These are phyloP conservation scores for Ophion obscuratus DNA, from an alignment of 2,888 invertebrate genomes.

Conservation along the genomic window DNA sequence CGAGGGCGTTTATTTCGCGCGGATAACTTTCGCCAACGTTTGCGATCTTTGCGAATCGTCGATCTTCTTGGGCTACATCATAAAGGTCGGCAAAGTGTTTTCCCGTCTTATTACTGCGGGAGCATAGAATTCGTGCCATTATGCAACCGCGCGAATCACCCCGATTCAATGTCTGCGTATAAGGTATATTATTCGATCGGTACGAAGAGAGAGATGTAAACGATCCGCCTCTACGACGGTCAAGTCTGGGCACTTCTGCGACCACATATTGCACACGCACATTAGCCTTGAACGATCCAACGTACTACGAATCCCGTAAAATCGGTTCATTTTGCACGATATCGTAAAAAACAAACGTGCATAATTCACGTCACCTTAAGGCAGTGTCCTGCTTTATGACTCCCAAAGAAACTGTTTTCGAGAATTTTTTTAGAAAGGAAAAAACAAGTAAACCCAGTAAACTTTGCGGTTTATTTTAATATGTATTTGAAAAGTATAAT, in stretches of 20 bases:
- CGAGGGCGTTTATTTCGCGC: neutral
- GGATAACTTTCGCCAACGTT: conserved; percentile 25
- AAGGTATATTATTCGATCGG: neutral
- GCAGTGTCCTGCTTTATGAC: too few species aligned
- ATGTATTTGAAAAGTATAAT: too few species aligned
- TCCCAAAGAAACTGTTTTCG: too few species aligned
- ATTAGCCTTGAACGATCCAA: conserved; percentile 41
- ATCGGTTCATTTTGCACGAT: conserved; percentile 20
- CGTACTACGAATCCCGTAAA: conserved; percentile 36
- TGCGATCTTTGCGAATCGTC: conserved; percentile 6
- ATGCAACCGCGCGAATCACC: conserved; percentile 34
- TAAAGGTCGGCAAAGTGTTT: conserved; percentile 60
- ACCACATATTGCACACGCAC: conserved; percentile 1
- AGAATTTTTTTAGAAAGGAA: too few species aligned
- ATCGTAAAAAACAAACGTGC: neutral
- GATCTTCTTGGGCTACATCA: conserved; percentile 25
- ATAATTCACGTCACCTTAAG: too few species aligned
- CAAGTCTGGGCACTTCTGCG: conserved; percentile 18
- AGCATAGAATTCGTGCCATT: conserved; percentile 40
- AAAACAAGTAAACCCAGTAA: too few species aligned
- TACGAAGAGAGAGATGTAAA: conserved; percentile 28
- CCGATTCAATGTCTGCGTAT: neutral
- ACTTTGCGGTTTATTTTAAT: too few species aligned
- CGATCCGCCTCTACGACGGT: conserved; percentile 35
- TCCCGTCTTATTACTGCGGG: conserved; percentile 27